Evolutionary conservation across 2,888 invertebrate genomes (phyloP), one percentile per base, ranked within the genome.

Genomic region (Plagodis pulveraria): DNA sequence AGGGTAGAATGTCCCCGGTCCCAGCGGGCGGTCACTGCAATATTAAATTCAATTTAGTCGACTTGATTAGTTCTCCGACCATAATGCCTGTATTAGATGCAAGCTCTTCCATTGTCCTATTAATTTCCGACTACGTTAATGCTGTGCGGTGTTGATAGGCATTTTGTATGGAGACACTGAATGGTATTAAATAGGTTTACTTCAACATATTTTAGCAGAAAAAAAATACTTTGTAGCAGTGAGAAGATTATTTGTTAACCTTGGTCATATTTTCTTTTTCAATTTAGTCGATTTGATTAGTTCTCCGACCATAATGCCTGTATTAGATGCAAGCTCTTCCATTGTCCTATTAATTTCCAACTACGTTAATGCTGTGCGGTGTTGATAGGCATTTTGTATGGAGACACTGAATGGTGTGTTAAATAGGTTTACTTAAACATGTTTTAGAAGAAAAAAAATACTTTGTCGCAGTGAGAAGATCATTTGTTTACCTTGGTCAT

Each of bases 31-130:
- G 22, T 66, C 78, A 80, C 79, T 82, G 83, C 84, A 86, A 87
- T 86, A 87, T 88, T 86, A 86, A 86, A 87, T 87, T 86, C 86
- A 88, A 87, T 88, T 88, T 84, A 85, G 81, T 78, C 74, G 78
- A 73, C 82, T 86, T 86, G 86, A 88, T 88, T 88, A 87, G 84
- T 84, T 87, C 80, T 75, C 78, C 73, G 77, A 73, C 68, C 75
- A 81, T 83, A 84, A 86, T 82, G 72, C 70, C 71, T 72, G 76
- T 80, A 81, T 80, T 76, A 75, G 76, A 73, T 78, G 80, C 78
- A 74, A 66, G 65, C 71, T 72, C 72, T 73, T 72, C 74, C 69
- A 76, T 77, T 78, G 73, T 79, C 67, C 65, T 69, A 74, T 76
- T 74, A 74, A 73, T 74, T 77, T 70, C 43, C 53, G 65, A 62